phyloP scores from a whole-genome alignment of 2,113 vertebrate genomes.

The Glaucomys volans region DNA sequence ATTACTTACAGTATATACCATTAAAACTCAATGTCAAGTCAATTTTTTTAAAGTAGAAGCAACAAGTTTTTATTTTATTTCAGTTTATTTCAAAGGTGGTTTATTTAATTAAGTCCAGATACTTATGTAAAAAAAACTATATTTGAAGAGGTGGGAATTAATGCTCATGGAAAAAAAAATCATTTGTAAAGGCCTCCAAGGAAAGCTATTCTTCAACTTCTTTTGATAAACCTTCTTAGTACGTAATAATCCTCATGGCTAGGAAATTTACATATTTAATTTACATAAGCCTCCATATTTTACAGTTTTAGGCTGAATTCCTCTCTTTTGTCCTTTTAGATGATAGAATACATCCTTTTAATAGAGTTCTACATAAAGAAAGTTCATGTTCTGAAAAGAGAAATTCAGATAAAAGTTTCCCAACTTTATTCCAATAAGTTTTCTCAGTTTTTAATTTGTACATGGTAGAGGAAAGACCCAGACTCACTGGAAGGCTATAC shows the following conservation, averaged over 20 bases:
- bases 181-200: background rate
- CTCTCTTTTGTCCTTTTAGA: background rate
- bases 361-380: background rate
- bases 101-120: conserved; percentile 3
- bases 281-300: background rate
- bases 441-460: background rate
- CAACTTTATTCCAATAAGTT: background rate
- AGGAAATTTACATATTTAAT: background rate
- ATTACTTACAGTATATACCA: conserved; percentile 42
- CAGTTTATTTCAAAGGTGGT: background rate
- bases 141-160: background rate
- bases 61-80: background rate
- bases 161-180: background rate
- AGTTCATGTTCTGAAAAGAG: background rate
- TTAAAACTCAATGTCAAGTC: background rate
- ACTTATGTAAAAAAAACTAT: background rate
- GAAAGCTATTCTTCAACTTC: background rate
- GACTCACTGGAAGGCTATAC: background rate
- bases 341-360: background rate
- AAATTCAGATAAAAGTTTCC: background rate
- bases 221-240: background rate
- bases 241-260: background rate
- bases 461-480: background rate
- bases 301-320: background rate
- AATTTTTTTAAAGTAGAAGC: background rate